These are phyloP conservation scores for Tenebrio molitor DNA, from an alignment of 1,140 invertebrate genomes.

Conservation along the genomic window DNA sequence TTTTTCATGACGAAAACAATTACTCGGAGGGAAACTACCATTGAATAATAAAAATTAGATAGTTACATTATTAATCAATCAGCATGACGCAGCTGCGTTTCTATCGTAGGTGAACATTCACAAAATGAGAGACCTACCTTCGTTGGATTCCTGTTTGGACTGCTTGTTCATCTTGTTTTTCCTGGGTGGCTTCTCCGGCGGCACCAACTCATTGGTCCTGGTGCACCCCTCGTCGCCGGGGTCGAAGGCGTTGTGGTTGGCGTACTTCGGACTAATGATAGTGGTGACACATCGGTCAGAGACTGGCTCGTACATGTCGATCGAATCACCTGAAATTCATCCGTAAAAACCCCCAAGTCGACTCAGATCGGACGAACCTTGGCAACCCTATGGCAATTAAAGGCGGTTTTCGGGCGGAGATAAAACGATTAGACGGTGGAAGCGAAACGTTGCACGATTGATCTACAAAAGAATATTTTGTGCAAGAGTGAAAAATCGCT, in stretches of 20 bases:
- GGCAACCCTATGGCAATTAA: not conserved
- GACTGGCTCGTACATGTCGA: conserved; percentile 57
- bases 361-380: not conserved
- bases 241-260: conserved; percentile 23
- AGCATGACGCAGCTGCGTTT: not conserved
- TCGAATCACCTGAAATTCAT: conserved; percentile 16
- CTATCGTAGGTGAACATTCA: not conserved
- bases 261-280: conserved; percentile 48
- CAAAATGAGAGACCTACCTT: conserved; percentile 14
- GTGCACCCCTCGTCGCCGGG: conserved; percentile 6
- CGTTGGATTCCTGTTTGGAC: conserved; percentile 11
- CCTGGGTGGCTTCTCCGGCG: conserved; percentile 53
- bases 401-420: not conserved
- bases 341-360: not conserved
- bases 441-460: not conserved
- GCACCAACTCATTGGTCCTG: conserved; percentile 40
- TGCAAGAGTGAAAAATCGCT: not conserved
- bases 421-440: not conserved
- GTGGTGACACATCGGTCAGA: conserved; percentile 49
- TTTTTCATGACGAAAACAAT: not conserved
- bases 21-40: not conserved
- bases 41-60: not conserved
- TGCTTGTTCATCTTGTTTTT: conserved; percentile 44
- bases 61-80: not conserved
- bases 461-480: conserved; percentile 10